These are phyloP conservation scores for Marasmarcha lunaedactyla DNA, from an alignment of 2,888 invertebrate species.

Conservation along the genomic window DNA sequence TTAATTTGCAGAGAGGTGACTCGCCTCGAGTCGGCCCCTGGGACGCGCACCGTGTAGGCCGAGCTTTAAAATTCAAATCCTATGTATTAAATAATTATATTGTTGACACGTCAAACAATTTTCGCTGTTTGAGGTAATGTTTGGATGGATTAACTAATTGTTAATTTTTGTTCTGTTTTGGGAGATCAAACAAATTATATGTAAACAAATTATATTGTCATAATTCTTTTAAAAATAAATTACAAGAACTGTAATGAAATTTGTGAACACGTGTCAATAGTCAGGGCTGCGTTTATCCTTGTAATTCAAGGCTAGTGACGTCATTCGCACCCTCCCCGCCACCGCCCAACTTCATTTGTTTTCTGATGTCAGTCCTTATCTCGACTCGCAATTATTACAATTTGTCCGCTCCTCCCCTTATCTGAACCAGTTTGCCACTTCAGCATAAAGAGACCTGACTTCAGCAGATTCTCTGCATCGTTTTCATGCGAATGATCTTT, in stretches of 20 bases:
- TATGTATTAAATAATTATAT: constrained; percentile 46
- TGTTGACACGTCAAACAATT: constrained; percentile 30
- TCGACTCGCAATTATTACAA: constrained; percentile 69
- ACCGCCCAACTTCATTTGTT: constrained; percentile 63
- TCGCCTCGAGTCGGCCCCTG: constrained; percentile 31
- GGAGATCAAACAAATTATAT: no score
- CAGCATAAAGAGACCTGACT: constrained; percentile 59
- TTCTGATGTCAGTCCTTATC: constrained; percentile 70
- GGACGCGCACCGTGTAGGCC: constrained; percentile 25
- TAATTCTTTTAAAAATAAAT: no score
- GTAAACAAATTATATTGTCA: no score
- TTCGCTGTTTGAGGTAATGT: no score
- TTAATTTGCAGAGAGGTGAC: constrained; percentile 58
- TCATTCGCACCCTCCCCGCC: constrained; percentile 31
- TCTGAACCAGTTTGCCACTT: constrained; percentile 60
- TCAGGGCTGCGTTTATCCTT: no score
- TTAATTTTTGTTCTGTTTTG: constrained; percentile 5
- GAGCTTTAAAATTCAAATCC: constrained; percentile 44
- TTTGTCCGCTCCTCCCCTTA: constrained; percentile 69
- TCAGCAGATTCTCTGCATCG: constrained; percentile 63
- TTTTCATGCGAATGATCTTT: constrained; percentile 40
- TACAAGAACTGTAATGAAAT: no score
- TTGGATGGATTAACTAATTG: no score
- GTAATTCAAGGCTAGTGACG: constrained; percentile 32
- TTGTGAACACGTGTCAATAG: no score